A percentile compares a stretch with the other conserved stretches of the same genome.
Evolutionary conservation across 2,797 vertebrate species (phyloP).

Genomic region (Catharus ustulatus): DNA sequence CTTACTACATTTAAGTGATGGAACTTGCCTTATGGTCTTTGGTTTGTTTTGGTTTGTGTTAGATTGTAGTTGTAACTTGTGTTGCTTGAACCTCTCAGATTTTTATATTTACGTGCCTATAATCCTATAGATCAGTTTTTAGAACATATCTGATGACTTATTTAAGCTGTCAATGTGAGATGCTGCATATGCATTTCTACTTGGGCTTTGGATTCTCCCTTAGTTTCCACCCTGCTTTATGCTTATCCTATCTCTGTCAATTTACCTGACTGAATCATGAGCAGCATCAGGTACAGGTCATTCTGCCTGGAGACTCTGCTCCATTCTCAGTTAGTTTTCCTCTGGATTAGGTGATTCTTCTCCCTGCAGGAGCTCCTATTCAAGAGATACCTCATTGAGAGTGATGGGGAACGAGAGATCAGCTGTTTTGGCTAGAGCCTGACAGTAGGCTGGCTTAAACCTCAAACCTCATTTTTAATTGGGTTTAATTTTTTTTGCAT

Average conservation of each 20-base stretch:
- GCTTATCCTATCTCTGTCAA: not conserved
- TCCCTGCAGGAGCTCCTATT: not conserved
- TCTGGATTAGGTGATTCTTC: not conserved
- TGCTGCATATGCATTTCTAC: not conserved
- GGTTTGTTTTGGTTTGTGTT: not conserved
- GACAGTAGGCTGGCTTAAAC: not conserved
- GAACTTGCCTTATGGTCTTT: not conserved
- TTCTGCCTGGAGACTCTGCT: not conserved
- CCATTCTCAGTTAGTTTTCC: not conserved
- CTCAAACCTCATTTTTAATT: not conserved
- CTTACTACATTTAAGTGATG: not conserved
- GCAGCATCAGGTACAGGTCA: not conserved
- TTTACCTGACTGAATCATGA: accelerated
- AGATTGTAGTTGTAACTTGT: not conserved
- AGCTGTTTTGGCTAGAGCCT: not conserved
- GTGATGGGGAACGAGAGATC: not conserved
- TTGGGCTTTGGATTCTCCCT: not conserved
- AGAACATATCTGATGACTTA: not conserved
- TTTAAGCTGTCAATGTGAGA: not conserved
- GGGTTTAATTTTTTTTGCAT: not conserved
- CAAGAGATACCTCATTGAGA: not conserved
- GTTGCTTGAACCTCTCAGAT: not conserved
- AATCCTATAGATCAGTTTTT: not conserved
- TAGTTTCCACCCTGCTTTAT: not conserved
- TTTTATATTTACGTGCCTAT: not conserved